Percentiles rank a stretch among this genome's conserved stretches.
These are phyloP conservation scores for Phaethon lepturus DNA, from an alignment of 2,113 vertebrate genomes.

Conservation along the genomic window DNA sequence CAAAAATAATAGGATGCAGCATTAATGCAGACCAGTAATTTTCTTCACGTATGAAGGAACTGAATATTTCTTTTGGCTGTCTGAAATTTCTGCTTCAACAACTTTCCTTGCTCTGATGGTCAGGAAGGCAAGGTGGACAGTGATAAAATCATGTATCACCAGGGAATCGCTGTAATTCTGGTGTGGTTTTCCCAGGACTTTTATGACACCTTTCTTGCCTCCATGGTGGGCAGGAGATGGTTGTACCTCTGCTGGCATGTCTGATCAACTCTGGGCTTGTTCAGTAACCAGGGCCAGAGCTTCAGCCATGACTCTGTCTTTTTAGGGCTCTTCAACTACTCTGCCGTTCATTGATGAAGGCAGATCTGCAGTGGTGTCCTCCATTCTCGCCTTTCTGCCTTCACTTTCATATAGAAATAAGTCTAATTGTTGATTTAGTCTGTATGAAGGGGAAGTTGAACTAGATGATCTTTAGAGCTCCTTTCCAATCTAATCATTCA, in stretches of 20 bases:
- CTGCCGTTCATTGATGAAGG: background rate
- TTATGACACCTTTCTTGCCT: no score
- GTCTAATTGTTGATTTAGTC: background rate
- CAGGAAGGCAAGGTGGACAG: background rate
- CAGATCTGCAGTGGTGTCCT: background rate
- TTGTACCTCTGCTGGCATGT: fast-evolving
- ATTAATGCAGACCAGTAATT: background rate
- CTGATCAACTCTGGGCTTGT: background rate
- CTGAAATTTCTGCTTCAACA: background rate
- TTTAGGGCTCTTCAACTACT: background rate
- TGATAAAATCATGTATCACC: no score
- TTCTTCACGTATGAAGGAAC: background rate
- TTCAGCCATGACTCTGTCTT: background rate
- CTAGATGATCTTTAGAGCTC: background rate
- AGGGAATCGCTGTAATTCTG: background rate
- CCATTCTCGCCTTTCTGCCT: background rate
- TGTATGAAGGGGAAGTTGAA: background rate
- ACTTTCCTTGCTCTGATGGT: background rate
- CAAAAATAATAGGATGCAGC: background rate
- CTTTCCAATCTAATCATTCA: background rate
- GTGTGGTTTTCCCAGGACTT: background rate
- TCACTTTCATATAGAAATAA: background rate
- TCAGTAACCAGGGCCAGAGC: background rate
- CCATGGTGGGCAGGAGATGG: background rate
- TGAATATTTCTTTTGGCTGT: background rate